Evolutionary conservation across 92 coral and sea anemone species (phyloP).

Genomic region (Porites lobata): DNA sequence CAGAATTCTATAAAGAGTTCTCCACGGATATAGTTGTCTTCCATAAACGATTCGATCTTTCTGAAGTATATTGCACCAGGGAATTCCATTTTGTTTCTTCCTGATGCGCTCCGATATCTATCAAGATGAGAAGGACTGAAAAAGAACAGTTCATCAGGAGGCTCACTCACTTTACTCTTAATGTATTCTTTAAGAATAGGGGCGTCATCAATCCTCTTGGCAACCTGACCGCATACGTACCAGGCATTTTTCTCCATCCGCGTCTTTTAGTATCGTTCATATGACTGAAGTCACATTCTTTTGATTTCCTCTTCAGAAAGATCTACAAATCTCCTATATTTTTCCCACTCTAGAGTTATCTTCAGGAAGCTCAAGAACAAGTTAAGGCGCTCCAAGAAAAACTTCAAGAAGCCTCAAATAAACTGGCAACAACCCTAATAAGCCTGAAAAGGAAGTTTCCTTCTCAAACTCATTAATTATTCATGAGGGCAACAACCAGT

Average conservation of each 20-base stretch:
- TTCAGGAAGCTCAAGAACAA: too few relatives aligned
- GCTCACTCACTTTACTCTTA: slow-evolving; percentile 37
- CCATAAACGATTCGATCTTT: background rate
- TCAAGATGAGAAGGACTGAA: slow-evolving; percentile 40
- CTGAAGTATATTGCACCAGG: slow-evolving; percentile 44
- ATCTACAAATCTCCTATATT: too few relatives aligned
- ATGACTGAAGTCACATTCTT: too few relatives aligned
- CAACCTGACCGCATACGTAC: slow-evolving; percentile 29
- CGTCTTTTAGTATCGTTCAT: too few relatives aligned
- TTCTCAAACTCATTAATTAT: too few relatives aligned
- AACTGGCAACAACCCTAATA: too few relatives aligned
- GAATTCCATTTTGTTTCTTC: slow-evolving; percentile 33
- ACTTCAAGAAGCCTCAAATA: too few relatives aligned
- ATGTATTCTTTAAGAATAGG: slow-evolving; percentile 54
- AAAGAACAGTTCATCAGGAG: slow-evolving; percentile 58
- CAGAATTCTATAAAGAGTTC: slow-evolving; percentile 66
- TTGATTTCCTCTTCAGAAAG: too few relatives aligned
- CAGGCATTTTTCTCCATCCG: slow-evolving; percentile 27
- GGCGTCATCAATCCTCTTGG: slow-evolving; percentile 52
- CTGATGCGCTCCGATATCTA: slow-evolving; percentile 42
- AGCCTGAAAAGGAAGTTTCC: too few relatives aligned
- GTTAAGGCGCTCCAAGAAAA: too few relatives aligned
- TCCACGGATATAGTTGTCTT: slow-evolving; percentile 55
- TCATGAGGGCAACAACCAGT: too few relatives aligned
- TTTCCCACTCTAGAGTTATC: too few relatives aligned